Percentiles rank a stretch among this genome's conserved stretches.
Evolutionary conservation across 2,888 invertebrate genomes (phyloP).

Genomic region (Ariolimax columbianus): DNA sequence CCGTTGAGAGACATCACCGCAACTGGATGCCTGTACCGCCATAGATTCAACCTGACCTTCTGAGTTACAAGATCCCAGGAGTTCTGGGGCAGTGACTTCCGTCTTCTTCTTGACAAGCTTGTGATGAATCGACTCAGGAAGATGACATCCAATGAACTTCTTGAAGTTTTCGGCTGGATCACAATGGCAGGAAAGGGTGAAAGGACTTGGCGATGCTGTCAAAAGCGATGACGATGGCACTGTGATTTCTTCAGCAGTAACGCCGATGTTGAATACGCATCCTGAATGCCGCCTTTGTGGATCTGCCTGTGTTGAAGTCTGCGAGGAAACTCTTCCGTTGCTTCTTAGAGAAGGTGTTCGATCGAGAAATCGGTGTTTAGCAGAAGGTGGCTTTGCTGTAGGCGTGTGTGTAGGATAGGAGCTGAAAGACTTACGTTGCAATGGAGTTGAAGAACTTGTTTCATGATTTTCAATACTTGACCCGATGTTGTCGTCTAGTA

Average conservation of each 20-base stretch:
- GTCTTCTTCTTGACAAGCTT: neutral
- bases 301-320: neutral
- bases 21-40: neutral
- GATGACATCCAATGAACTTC: constrained; percentile 40
- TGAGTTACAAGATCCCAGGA: neutral
- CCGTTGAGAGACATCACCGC: neutral
- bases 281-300: neutral
- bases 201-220: constrained; percentile 38
- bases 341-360: neutral
- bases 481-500: neutral
- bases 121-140: constrained; percentile 34
- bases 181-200: constrained; percentile 41
- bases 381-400: neutral
- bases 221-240: neutral
- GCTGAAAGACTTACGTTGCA: constrained; percentile 24
- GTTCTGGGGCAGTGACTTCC: neutral
- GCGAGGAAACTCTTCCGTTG: neutral
- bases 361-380: neutral
- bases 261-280: neutral
- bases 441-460: neutral
- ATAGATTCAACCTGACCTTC: neutral
- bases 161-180: constrained; percentile 43
- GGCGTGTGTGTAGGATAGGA: neutral
- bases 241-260: neutral
- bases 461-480: neutral